These are phyloP conservation scores for Boloria selene DNA, from an alignment of 2,888 invertebrate species.

Conservation along the genomic window DNA sequence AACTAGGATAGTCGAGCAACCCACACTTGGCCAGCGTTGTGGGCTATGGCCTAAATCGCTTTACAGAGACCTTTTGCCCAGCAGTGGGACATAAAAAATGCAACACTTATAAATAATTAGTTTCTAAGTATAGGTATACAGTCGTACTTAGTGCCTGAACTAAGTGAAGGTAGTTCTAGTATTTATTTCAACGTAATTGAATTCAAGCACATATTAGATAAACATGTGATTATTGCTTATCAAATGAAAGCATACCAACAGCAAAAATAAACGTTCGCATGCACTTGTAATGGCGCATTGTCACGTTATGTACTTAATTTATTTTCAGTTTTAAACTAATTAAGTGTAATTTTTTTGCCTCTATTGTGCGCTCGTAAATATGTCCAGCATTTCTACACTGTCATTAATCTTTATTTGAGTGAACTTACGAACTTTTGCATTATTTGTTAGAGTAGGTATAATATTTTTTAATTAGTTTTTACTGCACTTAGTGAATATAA, in stretches of 20 bases:
- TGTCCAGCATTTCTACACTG: constrained; percentile 33
- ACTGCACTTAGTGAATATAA: not conserved
- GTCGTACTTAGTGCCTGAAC: too few relatives aligned
- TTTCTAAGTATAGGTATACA: too few relatives aligned
- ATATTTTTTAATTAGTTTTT: constrained; percentile 7
- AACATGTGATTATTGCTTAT: constrained; percentile 29
- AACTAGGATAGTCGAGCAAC: too few relatives aligned
- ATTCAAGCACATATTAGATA: constrained; percentile 16
- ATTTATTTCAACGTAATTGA: constrained; percentile 10
- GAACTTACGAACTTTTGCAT: constrained; percentile 11
- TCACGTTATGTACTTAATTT: constrained; percentile 47
- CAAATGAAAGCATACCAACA: constrained; percentile 31
- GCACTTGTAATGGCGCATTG: constrained; percentile 54
- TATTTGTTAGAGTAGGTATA: not conserved
- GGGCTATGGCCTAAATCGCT: too few relatives aligned
- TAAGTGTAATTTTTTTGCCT: constrained; percentile 41
- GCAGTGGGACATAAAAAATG: too few relatives aligned
- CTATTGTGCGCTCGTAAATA: constrained; percentile 36
- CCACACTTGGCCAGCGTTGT: too few relatives aligned
- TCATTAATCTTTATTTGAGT: constrained; percentile 31
- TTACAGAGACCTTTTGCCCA: too few relatives aligned
- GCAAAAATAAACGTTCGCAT: constrained; percentile 52
- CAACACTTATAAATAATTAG: too few relatives aligned
- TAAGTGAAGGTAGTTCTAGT: not conserved
- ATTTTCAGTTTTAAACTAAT: constrained; percentile 45